Evolutionary conservation across 2,113 vertebrate genomes (phyloP).

Genomic region (Chaetura pelagica): DNA sequence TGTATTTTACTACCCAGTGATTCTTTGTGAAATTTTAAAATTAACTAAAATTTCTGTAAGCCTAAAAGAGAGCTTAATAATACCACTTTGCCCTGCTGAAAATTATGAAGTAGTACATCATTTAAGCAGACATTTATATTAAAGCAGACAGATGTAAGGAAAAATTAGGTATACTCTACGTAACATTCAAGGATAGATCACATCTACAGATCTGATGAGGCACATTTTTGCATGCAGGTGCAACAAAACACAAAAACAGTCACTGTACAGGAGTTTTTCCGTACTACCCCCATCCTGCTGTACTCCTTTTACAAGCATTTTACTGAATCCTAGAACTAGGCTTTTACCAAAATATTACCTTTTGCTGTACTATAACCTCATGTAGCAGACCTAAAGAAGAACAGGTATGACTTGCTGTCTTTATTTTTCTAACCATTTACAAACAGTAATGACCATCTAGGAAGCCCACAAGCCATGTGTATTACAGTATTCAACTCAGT

Average conservation of each 20-base stretch:
- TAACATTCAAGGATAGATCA: neutral
- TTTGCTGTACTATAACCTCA: neutral
- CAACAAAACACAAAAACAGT: neutral
- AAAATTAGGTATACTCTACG: neutral
- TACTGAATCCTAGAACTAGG: neutral
- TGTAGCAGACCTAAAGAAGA: neutral
- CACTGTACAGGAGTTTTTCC: neutral
- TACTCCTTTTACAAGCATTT: neutral
- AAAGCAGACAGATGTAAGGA: neutral
- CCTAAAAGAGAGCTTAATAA: neutral
- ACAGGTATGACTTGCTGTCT: neutral
- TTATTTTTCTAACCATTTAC: neutral
- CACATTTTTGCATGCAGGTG: neutral
- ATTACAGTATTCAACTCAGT: neutral
- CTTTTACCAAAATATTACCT: neutral
- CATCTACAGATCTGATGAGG: neutral
- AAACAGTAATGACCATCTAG: neutral
- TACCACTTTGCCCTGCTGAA: neutral
- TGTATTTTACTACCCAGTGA: neutral
- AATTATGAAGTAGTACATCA: neutral
- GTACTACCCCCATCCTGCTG: neutral
- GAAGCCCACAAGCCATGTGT: neutral
- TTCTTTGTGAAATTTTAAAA: neutral
- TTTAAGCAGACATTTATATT: neutral
- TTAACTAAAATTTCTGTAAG: neutral